Evolutionary conservation across 1,140 invertebrate species (phyloP).

Genomic region (Bradysia coprophila): DNA sequence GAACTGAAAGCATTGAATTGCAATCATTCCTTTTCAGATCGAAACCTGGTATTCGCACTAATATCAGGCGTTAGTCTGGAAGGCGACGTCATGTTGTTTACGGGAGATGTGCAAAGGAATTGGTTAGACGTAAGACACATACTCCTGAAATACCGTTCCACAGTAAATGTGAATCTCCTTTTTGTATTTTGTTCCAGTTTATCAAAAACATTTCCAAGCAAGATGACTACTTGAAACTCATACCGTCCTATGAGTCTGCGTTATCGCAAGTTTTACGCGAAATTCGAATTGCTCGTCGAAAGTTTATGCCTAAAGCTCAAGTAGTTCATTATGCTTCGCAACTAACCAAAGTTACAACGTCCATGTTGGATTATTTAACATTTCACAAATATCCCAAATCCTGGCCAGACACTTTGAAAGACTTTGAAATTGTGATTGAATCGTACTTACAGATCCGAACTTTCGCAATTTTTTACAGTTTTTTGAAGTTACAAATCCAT

Average conservation of each 20-base stretch:
- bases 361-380: constrained; percentile 60
- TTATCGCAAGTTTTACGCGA: constrained; percentile 60
- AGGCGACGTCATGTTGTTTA: constrained; percentile 73
- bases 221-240: constrained; percentile 46
- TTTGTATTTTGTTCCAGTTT: constrained; percentile 28
- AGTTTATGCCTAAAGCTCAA: constrained; percentile 77
- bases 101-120: constrained; percentile 75
- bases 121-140: constrained; percentile 63
- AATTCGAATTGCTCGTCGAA: constrained; percentile 71
- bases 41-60: constrained; percentile 64
- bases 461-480: constrained; percentile 4
- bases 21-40: constrained; percentile 26
- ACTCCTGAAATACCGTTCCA: neutral
- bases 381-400: constrained; percentile 40
- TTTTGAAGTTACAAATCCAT: constrained; percentile 1
- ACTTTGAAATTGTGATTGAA: constrained; percentile 80
- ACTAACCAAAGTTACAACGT: constrained; percentile 60
- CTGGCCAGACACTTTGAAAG: constrained; percentile 48
- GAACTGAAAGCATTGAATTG: neutral
- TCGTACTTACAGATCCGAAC: constrained; percentile 37
- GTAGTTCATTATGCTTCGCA: constrained; percentile 67
- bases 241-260: constrained; percentile 68
- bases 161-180: neutral
- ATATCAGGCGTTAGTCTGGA: constrained; percentile 77
- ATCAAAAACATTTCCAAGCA: constrained; percentile 65